Conservation (phyloP, 2,888 invertebrate species). For the Euphydryas editha region DNA sequence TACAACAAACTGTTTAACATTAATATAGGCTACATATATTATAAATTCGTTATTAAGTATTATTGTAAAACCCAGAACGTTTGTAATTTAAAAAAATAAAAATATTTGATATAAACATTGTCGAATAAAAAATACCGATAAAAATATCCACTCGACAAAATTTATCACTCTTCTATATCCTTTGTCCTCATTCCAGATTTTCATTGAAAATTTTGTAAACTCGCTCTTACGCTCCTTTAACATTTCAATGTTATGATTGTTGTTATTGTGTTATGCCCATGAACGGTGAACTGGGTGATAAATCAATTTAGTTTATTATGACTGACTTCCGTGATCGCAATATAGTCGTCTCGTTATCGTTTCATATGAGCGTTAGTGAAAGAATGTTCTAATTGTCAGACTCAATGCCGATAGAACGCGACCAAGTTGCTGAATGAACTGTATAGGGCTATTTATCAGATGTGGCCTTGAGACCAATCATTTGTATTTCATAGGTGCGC, state of each 20-base stretch:
- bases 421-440: constrained; percentile 52
- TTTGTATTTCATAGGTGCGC: constrained; percentile 60
- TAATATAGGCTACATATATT: background rate
- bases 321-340: constrained; percentile 18
- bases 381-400: constrained; percentile 55
- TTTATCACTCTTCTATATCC: constrained; percentile 2
- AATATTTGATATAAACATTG: background rate
- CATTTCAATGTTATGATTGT: background rate
- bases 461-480: constrained; percentile 73
- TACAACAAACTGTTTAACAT: background rate
- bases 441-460: constrained; percentile 61
- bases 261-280: constrained; percentile 16
- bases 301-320: constrained; percentile 31
- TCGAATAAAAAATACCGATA: background rate
- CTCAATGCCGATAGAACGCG: constrained; percentile 50
- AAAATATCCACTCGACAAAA: background rate
- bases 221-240: constrained; percentile 3
- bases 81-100: background rate
- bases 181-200: constrained; percentile 7
- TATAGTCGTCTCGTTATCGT: constrained; percentile 26
- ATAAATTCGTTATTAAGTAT: background rate
- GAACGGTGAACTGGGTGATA: constrained; percentile 28
- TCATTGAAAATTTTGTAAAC: background rate
- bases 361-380: constrained; percentile 14
- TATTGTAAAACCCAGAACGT: background rate